phyloP scores from a whole-genome alignment of 2,888 invertebrate species.

The Synanthedon andrenaeformis region DNA sequence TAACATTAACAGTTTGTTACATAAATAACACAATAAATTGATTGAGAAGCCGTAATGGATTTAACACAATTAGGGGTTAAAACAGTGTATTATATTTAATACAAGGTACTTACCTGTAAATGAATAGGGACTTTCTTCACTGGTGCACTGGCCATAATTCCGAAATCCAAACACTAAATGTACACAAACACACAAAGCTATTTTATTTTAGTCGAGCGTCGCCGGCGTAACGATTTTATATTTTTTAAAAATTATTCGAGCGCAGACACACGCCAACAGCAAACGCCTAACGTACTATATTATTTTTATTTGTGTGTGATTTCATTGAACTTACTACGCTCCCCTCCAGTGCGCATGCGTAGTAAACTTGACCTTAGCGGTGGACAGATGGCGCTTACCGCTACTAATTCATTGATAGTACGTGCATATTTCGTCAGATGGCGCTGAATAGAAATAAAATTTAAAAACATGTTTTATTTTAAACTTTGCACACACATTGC shows the following conservation, averaged over 20 bases:
- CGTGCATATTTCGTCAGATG: neutral
- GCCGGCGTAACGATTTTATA: conserved; percentile 28
- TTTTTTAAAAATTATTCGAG: conserved; percentile 14
- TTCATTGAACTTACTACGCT: conserved; percentile 43
- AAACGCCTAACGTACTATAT: conserved; percentile 40
- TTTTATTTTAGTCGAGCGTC: conserved; percentile 52
- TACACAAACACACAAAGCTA: conserved; percentile 42
- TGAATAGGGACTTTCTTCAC: conserved; percentile 97
- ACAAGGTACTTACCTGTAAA: conserved; percentile 82
- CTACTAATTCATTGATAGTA: neutral
- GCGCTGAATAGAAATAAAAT: neutral
- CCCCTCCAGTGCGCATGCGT: conserved; percentile 60
- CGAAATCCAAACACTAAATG: conserved; percentile 36
- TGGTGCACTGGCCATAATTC: conserved; percentile 77
- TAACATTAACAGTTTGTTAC: no score
- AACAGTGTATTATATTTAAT: conserved; percentile 31
- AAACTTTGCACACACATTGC: neutral
- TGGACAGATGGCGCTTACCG: conserved; percentile 19
- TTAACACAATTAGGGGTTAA: conserved; percentile 15
- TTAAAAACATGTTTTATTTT: neutral
- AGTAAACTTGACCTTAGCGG: conserved; percentile 30
- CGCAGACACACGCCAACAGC: conserved; percentile 21
- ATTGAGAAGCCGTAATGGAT: no score
- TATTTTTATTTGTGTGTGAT: conserved; percentile 17
- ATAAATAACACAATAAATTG: no score